Conservation (phyloP, 1,140 invertebrate species). For the Marisa cornuarietis region DNA sequence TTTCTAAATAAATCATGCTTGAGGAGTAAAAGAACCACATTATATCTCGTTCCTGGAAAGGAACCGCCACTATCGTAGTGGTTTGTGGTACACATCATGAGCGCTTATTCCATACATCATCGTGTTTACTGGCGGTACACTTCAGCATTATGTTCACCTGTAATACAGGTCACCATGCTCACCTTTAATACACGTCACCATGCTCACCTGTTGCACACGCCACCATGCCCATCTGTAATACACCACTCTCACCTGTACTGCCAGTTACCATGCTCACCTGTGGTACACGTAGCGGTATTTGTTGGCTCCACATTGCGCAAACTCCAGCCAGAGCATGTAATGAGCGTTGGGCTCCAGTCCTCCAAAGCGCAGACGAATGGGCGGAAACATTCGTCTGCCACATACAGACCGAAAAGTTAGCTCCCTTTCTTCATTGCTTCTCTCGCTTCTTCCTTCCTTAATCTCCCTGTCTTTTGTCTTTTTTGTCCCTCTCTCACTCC, state of each 20-base stretch:
- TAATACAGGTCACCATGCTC: conserved; percentile 59
- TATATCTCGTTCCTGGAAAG: too few species aligned
- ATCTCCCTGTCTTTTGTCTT: not conserved
- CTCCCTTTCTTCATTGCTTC: not conserved
- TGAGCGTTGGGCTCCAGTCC: conserved; percentile 43
- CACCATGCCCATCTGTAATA: too few species aligned
- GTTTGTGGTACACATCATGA: too few species aligned
- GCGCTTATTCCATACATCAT: too few species aligned
- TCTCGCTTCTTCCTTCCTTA: not conserved
- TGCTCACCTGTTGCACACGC: conserved; percentile 54
- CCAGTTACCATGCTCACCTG: conserved; percentile 33
- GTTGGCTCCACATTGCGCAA: conserved; percentile 46
- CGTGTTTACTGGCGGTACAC: too few species aligned
- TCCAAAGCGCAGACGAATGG: conserved; percentile 38
- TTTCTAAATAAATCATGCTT: too few species aligned
- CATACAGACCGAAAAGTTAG: not conserved
- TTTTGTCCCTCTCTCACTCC: conserved; percentile 14
- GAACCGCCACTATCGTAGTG: too few species aligned
- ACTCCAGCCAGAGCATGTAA: conserved; percentile 45
- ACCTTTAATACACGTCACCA: too few species aligned
- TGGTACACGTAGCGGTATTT: conserved; percentile 60
- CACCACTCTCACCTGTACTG: too few species aligned
- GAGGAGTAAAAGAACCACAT: too few species aligned
- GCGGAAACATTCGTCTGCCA: conserved; percentile 57
- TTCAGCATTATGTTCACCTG: conserved; percentile 34